Conservation (phyloP, 2,888 invertebrate species). For the Caenorhabditis panamensis region DNA sequence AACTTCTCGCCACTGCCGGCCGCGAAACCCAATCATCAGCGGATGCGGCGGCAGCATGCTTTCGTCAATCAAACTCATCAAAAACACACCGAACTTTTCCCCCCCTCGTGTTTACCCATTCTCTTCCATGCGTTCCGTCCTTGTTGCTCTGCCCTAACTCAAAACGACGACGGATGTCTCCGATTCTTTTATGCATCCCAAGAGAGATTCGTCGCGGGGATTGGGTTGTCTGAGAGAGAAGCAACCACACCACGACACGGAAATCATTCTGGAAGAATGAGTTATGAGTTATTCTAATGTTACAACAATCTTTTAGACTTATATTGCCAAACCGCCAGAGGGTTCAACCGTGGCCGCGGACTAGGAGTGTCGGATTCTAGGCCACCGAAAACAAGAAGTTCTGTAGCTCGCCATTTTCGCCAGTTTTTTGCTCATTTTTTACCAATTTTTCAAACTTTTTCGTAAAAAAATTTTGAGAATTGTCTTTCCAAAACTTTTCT, state of each 20-base stretch:
- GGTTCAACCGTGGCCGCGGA: too few relatives aligned
- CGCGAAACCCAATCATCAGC: constrained; percentile 42
- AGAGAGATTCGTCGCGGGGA: background rate
- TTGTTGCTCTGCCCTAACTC: background rate
- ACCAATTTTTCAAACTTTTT: too few relatives aligned
- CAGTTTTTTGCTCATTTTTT: too few relatives aligned
- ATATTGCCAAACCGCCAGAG: too few relatives aligned
- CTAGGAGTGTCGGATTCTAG: too few relatives aligned
- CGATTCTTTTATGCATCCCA: constrained; percentile 4
- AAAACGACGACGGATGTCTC: background rate
- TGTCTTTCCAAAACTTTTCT: too few relatives aligned
- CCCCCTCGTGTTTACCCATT: constrained; percentile 7
- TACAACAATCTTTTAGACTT: background rate
- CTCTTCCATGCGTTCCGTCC: too few relatives aligned
- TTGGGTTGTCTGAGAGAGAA: background rate
- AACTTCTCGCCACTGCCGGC: constrained; percentile 7
- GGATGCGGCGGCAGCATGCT: constrained; percentile 15
- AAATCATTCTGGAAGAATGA: background rate
- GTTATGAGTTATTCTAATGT: background rate
- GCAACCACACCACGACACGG: background rate
- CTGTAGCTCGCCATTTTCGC: too few relatives aligned
- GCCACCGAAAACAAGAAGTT: too few relatives aligned
- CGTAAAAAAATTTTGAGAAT: too few relatives aligned
- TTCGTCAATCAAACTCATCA: constrained; percentile 57
- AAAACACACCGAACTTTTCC: constrained; percentile 33